These are phyloP conservation scores for Homarus gammarus DNA, from an alignment of 2,888 invertebrate genomes.

Conservation along the genomic window DNA sequence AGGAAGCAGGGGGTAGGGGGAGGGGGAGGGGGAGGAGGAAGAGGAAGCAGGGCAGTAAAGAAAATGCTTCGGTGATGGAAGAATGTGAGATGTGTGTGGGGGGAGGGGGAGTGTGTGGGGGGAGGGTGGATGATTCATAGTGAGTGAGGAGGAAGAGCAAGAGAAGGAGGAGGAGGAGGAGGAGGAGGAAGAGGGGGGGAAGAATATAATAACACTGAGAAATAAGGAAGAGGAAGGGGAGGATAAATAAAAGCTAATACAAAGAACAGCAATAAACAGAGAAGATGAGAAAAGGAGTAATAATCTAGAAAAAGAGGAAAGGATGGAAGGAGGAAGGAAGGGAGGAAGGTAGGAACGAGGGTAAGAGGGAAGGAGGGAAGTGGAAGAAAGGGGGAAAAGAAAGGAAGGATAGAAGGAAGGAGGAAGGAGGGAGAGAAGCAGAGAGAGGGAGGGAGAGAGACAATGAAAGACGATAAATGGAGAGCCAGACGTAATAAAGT, in stretches of 20 bases:
- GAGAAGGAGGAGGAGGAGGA: too few relatives aligned
- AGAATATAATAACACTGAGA: neutral
- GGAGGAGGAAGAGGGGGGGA: neutral
- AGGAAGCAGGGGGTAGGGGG: neutral
- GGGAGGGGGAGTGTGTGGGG: too few relatives aligned
- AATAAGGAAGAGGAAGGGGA: neutral
- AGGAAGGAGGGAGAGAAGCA: too few relatives aligned
- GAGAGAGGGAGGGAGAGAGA: too few relatives aligned
- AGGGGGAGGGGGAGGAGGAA: neutral
- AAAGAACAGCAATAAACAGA: neutral
- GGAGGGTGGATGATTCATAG: too few relatives aligned
- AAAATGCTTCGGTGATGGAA: too few relatives aligned
- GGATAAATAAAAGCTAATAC: neutral
- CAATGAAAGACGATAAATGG: neutral
- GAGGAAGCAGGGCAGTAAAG: neutral
- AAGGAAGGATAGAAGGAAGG: too few relatives aligned
- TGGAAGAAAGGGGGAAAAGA: too few relatives aligned
- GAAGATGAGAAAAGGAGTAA: neutral
- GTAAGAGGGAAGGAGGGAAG: neutral
- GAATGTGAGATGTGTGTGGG: too few relatives aligned
- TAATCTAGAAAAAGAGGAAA: neutral
- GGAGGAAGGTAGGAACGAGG: too few relatives aligned
- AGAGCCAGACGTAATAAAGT: neutral
- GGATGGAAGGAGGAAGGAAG: neutral
- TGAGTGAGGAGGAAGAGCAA: neutral